These are phyloP conservation scores for Leptinotarsa juncta DNA, from an alignment of 2,888 invertebrate genomes.

Conservation along the genomic window DNA sequence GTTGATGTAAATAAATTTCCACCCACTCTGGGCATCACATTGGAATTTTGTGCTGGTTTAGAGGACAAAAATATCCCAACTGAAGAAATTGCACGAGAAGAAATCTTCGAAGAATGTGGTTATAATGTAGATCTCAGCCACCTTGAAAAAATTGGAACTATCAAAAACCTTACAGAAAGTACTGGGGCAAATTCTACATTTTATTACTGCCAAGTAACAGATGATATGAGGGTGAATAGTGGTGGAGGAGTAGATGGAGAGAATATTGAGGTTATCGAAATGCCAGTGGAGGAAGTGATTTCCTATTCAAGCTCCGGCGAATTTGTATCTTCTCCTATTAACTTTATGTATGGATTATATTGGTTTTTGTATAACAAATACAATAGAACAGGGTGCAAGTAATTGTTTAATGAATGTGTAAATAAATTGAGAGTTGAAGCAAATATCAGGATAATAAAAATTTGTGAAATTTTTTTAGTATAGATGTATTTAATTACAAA, in stretches of 20 bases:
- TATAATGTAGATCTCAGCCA: slow-evolving; percentile 78
- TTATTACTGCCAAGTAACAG: slow-evolving; percentile 89
- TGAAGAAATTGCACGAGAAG: slow-evolving; percentile 83
- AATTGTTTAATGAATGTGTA: not conserved
- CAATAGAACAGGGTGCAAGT: not conserved
- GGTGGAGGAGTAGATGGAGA: slow-evolving; percentile 89
- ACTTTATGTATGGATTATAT: slow-evolving; percentile 78
- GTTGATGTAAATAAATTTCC: slow-evolving; percentile 76
- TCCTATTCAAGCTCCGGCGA: slow-evolving; percentile 69
- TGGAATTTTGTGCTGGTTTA: slow-evolving; percentile 95
- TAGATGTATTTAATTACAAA: too few species aligned
- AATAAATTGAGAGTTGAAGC: too few species aligned
- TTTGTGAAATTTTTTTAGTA: too few species aligned
- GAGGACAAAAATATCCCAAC: slow-evolving; percentile 82
- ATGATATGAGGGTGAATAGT: slow-evolving; percentile 76
- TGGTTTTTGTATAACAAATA: slow-evolving; percentile 75
- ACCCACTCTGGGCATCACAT: slow-evolving; percentile 77
- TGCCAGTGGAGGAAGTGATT: slow-evolving; percentile 77
- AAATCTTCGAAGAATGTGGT: slow-evolving; percentile 92
- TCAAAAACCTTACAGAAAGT: slow-evolving; percentile 81
- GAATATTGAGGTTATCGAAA: slow-evolving; percentile 89
- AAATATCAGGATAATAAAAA: too few species aligned
- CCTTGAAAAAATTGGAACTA: slow-evolving; percentile 75
- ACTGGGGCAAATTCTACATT: slow-evolving; percentile 81
- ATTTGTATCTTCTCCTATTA: slow-evolving; percentile 74